Base-by-base conservation (phyloP, 2,888 invertebrate species). In the Agrypnus murinus region DNA sequence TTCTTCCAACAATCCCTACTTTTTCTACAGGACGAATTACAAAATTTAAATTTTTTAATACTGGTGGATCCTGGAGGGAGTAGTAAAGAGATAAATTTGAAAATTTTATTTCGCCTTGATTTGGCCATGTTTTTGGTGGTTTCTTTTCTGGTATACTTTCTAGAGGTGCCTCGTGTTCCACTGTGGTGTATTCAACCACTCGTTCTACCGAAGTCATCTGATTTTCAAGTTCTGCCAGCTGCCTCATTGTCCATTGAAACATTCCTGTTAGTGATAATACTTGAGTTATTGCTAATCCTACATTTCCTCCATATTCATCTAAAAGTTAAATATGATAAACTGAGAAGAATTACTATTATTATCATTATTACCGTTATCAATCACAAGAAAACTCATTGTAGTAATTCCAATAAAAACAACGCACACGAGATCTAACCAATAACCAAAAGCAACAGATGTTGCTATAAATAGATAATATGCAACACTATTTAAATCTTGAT, bases 141-240 rank as follows among this genome's bases (percentile, higher is more conserved):
- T 91, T 90, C 80, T 91, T 91, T 25, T 88, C 88, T 0, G 88
- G 87, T n/a, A 86, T 83, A 2, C 92, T 91, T 70, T 91, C 90
- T 0, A 79, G 38, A 7, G 63, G 69, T 2, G 77, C 70, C 76
- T 84, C 84, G 17, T 78, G 77, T 40, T 81, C 80, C 2, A 84
- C 65, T 32, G 77, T 65, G 0, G 79, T 82, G 63, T 84, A 85
- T 74, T 85, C 84, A 9, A 83, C 75, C 0, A 93, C 90, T 83
- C 96, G 90, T 85, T 98, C 98, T 0, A 98, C 97, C 4, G 95
- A 93, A 2, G 94, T 95, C 95, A 96, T 95, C 76, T 92, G 93
- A 81, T 95, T 95, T 82, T 85, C 86, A 17, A 85, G 65, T 72
- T 85, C 83, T 19, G 84, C 83, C 74, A 84, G 84, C 69, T 83